phyloP scores from a whole-genome alignment of 2,113 vertebrate species.

The Marmota monax region DNA sequence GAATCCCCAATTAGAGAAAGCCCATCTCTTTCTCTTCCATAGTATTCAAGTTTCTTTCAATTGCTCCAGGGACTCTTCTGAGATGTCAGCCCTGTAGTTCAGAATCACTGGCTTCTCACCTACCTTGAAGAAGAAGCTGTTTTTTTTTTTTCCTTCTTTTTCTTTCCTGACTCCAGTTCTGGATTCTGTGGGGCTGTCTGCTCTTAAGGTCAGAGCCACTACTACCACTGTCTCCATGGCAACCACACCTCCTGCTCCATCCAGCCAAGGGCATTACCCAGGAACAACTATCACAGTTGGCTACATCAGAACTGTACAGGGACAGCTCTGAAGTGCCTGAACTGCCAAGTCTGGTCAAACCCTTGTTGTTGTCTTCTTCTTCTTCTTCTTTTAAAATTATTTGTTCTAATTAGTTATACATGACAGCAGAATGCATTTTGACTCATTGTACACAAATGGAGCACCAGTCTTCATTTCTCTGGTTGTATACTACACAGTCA shows the following conservation, averaged over 20 bases:
- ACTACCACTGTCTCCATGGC: too few relatives aligned
- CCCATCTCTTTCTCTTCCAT: neutral
- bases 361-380: too few relatives aligned
- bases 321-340: neutral
- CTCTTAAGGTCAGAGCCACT: neutral
- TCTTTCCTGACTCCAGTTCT: neutral
- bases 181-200: too few relatives aligned
- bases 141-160: too few relatives aligned
- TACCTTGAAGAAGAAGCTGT: neutral
- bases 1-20: neutral
- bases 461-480: too few relatives aligned
- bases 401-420: too few relatives aligned
- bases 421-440: too few relatives aligned
- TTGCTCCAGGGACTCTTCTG: neutral
- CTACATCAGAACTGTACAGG: neutral
- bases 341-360: neutral
- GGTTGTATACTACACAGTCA: too few relatives aligned
- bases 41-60: neutral
- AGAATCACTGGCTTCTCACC: neutral
- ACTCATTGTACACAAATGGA: too few relatives aligned
- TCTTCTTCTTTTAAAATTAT: too few relatives aligned
- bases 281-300: neutral
- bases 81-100: neutral
- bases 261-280: neutral
- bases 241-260: neutral